These are phyloP conservation scores for Drosophila pseudoananassae DNA, from an alignment of 1,140 invertebrate genomes.

Conservation along the genomic window DNA sequence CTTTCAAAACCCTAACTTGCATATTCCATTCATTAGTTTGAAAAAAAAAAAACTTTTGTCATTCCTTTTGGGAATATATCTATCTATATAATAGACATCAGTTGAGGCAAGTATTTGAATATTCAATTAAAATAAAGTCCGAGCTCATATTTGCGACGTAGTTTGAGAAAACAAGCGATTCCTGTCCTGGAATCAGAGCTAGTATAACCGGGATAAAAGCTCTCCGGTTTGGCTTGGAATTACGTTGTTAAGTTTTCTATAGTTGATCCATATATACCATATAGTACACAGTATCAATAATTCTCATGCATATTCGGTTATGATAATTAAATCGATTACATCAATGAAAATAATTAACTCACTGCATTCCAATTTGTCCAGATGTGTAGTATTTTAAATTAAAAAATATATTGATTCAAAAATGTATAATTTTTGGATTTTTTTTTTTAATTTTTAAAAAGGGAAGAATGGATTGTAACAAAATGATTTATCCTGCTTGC, in stretches of 20 bases:
- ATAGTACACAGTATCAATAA: neutral
- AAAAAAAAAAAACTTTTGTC: too few species aligned
- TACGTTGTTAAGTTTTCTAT: conserved; percentile 8
- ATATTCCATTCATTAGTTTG: too few species aligned
- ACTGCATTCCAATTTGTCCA: conserved; percentile 12
- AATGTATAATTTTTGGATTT: too few species aligned
- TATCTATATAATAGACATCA: neutral
- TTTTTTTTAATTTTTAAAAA: too few species aligned
- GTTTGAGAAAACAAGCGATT: conserved; percentile 10
- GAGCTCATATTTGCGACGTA: neutral
- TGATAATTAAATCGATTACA: conserved; percentile 29
- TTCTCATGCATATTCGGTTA: conserved; percentile 29
- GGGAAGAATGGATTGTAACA: too few species aligned
- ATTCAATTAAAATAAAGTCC: neutral
- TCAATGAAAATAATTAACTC: conserved; percentile 18
- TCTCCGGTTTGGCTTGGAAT: neutral
- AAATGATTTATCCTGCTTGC: too few species aligned
- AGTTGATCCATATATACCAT: conserved; percentile 5
- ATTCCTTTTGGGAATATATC: neutral
- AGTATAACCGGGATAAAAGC: conserved; percentile 10
- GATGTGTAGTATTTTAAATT: conserved; percentile 13
- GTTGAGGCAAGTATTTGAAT: neutral
- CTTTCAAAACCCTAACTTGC: too few species aligned
- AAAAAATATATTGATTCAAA: neutral
- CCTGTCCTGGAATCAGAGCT: conserved; percentile 1